Evolutionary conservation across 30 jellyfish, hydroid and myxozoan species (phyloP).

Genomic region (Mastigias papua): DNA sequence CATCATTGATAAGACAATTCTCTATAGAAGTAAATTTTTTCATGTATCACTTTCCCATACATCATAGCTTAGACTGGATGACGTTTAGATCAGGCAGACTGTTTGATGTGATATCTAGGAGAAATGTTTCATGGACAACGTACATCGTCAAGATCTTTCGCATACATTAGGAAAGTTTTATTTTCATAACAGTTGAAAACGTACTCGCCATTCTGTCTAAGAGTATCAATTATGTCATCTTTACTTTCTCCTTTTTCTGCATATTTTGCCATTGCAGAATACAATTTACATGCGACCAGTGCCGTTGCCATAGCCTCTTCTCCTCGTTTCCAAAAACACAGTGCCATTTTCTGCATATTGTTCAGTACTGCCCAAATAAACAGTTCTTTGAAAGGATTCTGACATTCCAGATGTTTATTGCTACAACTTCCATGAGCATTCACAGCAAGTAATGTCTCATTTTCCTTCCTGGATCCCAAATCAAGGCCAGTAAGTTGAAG

Average conservation of each 20-base stretch:
- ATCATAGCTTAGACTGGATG: no score
- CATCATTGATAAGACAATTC: no score
- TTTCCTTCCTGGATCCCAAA: background rate
- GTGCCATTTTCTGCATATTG: slow-evolving; percentile 91
- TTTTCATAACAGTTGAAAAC: no score
- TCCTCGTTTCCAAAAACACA: slow-evolving; percentile 79
- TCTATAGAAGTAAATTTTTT: no score
- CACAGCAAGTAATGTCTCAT: background rate
- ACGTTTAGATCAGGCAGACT: no score
- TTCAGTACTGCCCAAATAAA: slow-evolving; percentile 90
- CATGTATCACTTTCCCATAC: no score
- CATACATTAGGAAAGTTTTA: no score
- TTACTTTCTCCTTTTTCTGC: slow-evolving; percentile 75
- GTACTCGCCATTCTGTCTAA: slow-evolving; percentile 62
- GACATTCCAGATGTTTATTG: background rate
- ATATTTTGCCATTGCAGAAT: slow-evolving; percentile 67
- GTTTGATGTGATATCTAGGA: no score
- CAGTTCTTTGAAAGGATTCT: slow-evolving; percentile 70
- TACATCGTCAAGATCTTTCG: no score
- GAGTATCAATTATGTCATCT: slow-evolving; percentile 63
- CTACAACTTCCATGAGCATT: background rate
- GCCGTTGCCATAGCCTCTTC: slow-evolving; percentile 86
- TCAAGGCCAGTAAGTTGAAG: slow-evolving; percentile 25
- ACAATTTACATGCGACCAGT: slow-evolving; percentile 72
- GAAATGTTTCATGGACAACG: no score